Evolutionary conservation across 2,113 vertebrate species (phyloP).

Genomic region (Tetrax tetrax): DNA sequence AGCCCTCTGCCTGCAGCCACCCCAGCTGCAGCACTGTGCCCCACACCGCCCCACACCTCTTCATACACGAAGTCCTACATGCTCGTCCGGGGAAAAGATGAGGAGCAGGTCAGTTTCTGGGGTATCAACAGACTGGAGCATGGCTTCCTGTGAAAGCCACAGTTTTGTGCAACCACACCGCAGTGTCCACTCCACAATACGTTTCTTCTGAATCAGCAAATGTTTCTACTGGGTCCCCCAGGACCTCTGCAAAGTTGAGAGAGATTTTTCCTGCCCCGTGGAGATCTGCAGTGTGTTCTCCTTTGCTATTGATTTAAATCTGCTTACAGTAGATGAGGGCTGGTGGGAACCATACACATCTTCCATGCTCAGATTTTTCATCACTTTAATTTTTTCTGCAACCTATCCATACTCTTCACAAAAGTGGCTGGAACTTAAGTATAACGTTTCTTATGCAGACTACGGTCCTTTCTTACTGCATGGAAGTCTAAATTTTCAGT

Average conservation of each 20-base stretch:
- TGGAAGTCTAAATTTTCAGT: background rate
- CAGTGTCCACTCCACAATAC: accelerated
- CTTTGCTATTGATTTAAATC: background rate
- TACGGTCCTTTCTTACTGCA: background rate
- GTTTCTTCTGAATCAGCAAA: background rate
- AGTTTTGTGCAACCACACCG: background rate
- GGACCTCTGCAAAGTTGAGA: background rate
- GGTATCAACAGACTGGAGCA: background rate
- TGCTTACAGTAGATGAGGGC: background rate
- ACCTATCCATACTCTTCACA: background rate
- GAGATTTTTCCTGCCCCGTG: background rate
- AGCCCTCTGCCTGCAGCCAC: background rate
- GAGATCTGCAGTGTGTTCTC: background rate
- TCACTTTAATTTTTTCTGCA: background rate
- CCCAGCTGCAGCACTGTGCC: accelerated
- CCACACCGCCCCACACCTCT: background rate
- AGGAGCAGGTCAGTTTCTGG: background rate
- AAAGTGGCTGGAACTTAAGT: background rate
- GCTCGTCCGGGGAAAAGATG: background rate
- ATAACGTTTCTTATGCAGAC: background rate
- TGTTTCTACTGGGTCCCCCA: accelerated
- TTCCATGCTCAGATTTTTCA: background rate
- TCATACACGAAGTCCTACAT: accelerated
- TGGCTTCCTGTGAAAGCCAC: background rate
- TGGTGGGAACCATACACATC: background rate